Evolutionary conservation across 2,113 vertebrate genomes (phyloP), one percentile per base, ranked within the genome.

Genomic region (Leptosomus discolor): DNA sequence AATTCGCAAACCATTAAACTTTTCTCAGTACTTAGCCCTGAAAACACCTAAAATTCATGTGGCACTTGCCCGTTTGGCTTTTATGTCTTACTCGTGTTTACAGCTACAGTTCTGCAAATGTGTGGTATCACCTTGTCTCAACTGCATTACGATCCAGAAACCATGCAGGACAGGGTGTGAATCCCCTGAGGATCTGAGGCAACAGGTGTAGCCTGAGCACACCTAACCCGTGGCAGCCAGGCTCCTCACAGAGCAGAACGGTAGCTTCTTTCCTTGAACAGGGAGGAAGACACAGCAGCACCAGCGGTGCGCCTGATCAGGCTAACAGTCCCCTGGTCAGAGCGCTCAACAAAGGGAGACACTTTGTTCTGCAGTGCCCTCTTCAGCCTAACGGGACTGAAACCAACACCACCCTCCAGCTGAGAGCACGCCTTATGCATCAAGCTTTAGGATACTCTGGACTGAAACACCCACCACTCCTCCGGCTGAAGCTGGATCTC

Each of bases 141-240:
- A 41, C 34, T 22, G 26, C 63, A n/a, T 34, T n/a, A 63, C 0
- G 2, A 74, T 32, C 58, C 63, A 94, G 53, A 83, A 88, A 54
- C 58, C 18, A 21, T 3, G 32, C n/a, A 61, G 37, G 68, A 67
- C 11, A 67, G 41, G 29, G 15, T 37, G 51, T 21, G 45, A 89
- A 91, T 39, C 39, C 45, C 80, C 27, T 4, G 7, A 45, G 36
- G 27, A 69, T 41, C 54, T 50, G 50, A 85, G 56, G 63, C 34
- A 73, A 71, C 54, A 80, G 41, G 20, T 37, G 32, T 16, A 77
- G 70, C n/a, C 80, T 53, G 50, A 37, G 51, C 37, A 78, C 9
- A 74, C 22, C 54, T 26, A 83, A 58, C n/a, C 7, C 0, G 0
- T 14, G 24, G 43, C 91, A 68, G n/a, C 46, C 45, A 29, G 54